Evolutionary conservation across 2,888 invertebrate species (phyloP).

Genomic region (Himalopsyche kuldschensis): DNA sequence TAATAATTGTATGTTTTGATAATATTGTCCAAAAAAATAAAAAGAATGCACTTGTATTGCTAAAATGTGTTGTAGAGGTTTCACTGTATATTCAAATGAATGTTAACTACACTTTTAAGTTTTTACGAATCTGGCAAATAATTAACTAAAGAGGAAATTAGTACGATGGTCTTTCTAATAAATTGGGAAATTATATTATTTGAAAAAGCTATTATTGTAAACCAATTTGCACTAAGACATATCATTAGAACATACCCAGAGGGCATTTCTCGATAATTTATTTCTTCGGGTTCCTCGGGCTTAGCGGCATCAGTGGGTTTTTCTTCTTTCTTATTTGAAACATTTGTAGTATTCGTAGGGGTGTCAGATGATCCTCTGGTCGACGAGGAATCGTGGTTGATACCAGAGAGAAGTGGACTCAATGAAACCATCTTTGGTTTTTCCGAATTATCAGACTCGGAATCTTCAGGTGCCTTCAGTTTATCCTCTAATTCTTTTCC

Average conservation of each 20-base stretch:
- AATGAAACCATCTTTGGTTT: slow-evolving; percentile 62
- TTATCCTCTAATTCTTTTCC: slow-evolving; percentile 71
- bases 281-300: slow-evolving; percentile 69
- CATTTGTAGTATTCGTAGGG: slow-evolving; percentile 47
- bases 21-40: too few relatives aligned
- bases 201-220: background rate
- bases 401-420: slow-evolving; percentile 59
- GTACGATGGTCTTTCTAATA: background rate
- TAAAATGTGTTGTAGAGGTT: too few relatives aligned
- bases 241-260: slow-evolving; percentile 46
- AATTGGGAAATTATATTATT: background rate
- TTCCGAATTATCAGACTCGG: slow-evolving; percentile 65
- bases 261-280: slow-evolving; percentile 55
- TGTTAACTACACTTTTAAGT: too few relatives aligned
- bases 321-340: slow-evolving; percentile 54
- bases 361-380: slow-evolving; percentile 54
- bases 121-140: too few relatives aligned
- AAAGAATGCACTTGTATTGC: too few relatives aligned
- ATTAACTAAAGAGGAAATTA: background rate
- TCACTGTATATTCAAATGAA: too few relatives aligned
- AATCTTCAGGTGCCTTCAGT: slow-evolving; percentile 63
- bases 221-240: background rate
- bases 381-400: slow-evolving; percentile 58
- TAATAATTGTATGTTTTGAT: too few relatives aligned
- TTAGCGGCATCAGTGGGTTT: slow-evolving; percentile 48